These are phyloP conservation scores for Eleginops maclovinus DNA, from an alignment of 2,113 vertebrate genomes.

Conservation along the genomic window DNA sequence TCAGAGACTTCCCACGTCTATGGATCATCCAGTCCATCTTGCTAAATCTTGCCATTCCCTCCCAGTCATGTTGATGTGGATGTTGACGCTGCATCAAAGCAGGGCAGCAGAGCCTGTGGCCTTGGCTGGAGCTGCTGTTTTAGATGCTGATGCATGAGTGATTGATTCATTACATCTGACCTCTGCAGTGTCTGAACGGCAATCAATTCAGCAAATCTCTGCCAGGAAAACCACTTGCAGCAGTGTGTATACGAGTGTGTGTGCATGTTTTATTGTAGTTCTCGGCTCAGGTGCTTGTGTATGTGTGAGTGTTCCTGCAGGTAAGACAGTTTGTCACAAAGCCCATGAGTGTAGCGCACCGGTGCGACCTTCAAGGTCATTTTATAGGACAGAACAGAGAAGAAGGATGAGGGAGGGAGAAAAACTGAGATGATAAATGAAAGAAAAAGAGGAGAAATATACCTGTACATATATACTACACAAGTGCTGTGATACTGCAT, in stretches of 20 bases:
- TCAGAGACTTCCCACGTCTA: conserved; percentile 20
- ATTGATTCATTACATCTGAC: conserved; percentile 77
- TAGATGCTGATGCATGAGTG: conserved; percentile 63
- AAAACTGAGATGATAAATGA: conserved; percentile 12
- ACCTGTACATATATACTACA: no score
- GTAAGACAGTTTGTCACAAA: conserved; percentile 60
- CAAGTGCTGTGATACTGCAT: neutral
- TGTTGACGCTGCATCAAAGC: conserved; percentile 49
- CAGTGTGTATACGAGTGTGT: conserved; percentile 1
- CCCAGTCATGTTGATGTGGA: conserved; percentile 26
- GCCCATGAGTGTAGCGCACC: conserved; percentile 35
- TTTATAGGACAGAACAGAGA: conserved; percentile 63
- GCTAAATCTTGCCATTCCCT: conserved; percentile 36
- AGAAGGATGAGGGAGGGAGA: neutral
- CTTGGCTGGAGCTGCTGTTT: conserved; percentile 49
- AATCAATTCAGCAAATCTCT: conserved; percentile 71
- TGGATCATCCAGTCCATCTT: conserved; percentile 28
- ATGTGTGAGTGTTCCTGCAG: conserved; percentile 48
- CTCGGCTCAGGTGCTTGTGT: conserved; percentile 1
- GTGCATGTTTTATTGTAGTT: conserved; percentile 1
- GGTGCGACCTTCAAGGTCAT: conserved; percentile 71
- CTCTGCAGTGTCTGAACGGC: conserved; percentile 66
- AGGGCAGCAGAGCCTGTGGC: conserved; percentile 40
- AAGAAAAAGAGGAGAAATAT: conserved; percentile 7
- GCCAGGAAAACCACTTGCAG: conserved; percentile 49